phyloP scores from a whole-genome alignment of 2,888 invertebrate genomes.

The Leucozona laternaria region DNA sequence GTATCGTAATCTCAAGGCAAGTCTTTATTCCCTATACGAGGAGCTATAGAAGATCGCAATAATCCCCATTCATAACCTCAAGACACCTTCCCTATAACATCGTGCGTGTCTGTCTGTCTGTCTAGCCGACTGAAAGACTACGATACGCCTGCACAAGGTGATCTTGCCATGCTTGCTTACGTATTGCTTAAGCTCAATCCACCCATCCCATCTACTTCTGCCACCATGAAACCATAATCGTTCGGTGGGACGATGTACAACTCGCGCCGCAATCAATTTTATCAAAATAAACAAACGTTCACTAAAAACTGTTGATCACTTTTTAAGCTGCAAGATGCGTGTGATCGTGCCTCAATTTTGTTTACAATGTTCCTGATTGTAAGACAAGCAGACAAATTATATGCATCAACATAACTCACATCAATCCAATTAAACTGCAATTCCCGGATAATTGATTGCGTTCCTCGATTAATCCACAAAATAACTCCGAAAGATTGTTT shows the following conservation, averaged over 20 bases:
- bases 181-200: not conserved
- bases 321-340: slow-evolving; percentile 42
- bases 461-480: slow-evolving; percentile 65
- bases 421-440: slow-evolving; percentile 61
- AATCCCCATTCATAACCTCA: slow-evolving; percentile 64
- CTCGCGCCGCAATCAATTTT: slow-evolving; percentile 39
- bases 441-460: slow-evolving; percentile 67
- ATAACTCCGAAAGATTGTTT: slow-evolving; percentile 57
- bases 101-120: slow-evolving; percentile 44
- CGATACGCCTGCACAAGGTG: slow-evolving; percentile 38
- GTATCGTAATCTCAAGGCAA: slow-evolving; percentile 29
- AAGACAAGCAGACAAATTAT: slow-evolving; percentile 34
- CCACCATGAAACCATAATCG: slow-evolving; percentile 47
- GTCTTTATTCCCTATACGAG: slow-evolving; percentile 22
- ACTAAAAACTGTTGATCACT: slow-evolving; percentile 33
- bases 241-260: slow-evolving; percentile 25
- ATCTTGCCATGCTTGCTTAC: slow-evolving; percentile 11
- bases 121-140: slow-evolving; percentile 12
- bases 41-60: slow-evolving; percentile 43
- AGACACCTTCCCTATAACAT: slow-evolving; percentile 29
- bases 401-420: slow-evolving; percentile 64
- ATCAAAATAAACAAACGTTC: slow-evolving; percentile 58
- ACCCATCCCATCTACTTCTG: not conserved
- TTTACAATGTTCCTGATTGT: slow-evolving; percentile 55
- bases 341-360: slow-evolving; percentile 60